Evolutionary conservation across 2,888 invertebrate species (phyloP).

Genomic region (Strigamia maritima): DNA sequence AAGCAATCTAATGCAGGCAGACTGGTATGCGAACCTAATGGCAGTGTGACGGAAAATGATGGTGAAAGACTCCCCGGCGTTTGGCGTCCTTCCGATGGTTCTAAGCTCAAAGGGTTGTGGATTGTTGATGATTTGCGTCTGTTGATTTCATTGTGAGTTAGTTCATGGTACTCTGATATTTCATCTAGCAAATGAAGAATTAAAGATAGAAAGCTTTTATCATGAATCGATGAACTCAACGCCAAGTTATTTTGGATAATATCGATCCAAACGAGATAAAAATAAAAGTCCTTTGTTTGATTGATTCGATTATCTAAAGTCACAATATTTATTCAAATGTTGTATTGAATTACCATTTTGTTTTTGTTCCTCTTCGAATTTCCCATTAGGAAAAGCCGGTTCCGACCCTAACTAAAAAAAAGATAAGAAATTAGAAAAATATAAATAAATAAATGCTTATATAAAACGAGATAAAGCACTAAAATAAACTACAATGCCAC

Average conservation of each 20-base stretch:
- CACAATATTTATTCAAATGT: too few species aligned
- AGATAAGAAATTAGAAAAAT: background rate
- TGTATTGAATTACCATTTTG: background rate
- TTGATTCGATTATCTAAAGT: too few species aligned
- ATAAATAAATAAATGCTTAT: background rate
- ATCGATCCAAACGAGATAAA: background rate
- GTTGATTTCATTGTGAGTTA: background rate
- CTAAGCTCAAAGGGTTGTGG: background rate
- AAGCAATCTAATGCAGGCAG: background rate
- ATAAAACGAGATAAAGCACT: background rate
- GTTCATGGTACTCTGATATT: background rate
- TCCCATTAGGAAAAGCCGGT: background rate
- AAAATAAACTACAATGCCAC: background rate
- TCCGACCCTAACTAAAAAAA: background rate
- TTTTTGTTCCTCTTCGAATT: background rate
- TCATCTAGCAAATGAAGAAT: background rate
- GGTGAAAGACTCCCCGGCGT: background rate
- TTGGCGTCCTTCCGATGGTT: background rate
- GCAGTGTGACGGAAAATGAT: background rate
- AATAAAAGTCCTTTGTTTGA: background rate
- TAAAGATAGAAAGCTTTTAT: background rate
- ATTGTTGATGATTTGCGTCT: background rate
- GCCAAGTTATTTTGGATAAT: background rate
- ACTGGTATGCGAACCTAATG: background rate
- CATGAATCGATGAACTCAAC: background rate